Evolutionary conservation across 2,888 invertebrate species (phyloP).

Genomic region (Eutolmus rufibarbis): DNA sequence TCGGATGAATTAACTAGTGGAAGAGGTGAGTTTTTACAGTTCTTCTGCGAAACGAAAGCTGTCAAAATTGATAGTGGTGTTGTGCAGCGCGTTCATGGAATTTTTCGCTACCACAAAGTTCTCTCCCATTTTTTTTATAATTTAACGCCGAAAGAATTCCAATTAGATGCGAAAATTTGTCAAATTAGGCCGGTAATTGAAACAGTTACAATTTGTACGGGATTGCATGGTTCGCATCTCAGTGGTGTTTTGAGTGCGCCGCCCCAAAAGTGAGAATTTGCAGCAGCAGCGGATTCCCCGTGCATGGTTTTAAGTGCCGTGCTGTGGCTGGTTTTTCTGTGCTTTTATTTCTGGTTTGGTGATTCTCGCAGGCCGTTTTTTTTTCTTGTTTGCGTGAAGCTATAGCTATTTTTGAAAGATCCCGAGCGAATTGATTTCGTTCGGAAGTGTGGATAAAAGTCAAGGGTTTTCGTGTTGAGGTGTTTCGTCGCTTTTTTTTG

Average conservation of each 20-base stretch:
- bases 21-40: background rate
- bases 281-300: background rate
- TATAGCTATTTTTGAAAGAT: background rate
- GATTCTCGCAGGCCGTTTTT: background rate
- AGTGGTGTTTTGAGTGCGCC: conserved; percentile 1
- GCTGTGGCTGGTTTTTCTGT: background rate
- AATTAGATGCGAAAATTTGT: background rate
- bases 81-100: background rate
- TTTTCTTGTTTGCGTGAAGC: background rate
- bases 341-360: conserved; percentile 34
- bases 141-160: background rate
- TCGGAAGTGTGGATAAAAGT: conserved; percentile 6
- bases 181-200: background rate
- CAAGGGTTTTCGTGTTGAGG: background rate
- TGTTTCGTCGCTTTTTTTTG: background rate
- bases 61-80: conserved; percentile 35
- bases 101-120: background rate
- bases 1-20: background rate
- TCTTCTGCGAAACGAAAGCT: conserved; percentile 1
- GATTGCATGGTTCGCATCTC: background rate
- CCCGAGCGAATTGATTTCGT: background rate
- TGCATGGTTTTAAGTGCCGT: background rate
- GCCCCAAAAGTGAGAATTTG: background rate
- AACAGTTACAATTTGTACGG: background rate
- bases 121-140: background rate